phyloP scores from a whole-genome alignment of 2,888 invertebrate species.

The Sphinx pinastri region DNA sequence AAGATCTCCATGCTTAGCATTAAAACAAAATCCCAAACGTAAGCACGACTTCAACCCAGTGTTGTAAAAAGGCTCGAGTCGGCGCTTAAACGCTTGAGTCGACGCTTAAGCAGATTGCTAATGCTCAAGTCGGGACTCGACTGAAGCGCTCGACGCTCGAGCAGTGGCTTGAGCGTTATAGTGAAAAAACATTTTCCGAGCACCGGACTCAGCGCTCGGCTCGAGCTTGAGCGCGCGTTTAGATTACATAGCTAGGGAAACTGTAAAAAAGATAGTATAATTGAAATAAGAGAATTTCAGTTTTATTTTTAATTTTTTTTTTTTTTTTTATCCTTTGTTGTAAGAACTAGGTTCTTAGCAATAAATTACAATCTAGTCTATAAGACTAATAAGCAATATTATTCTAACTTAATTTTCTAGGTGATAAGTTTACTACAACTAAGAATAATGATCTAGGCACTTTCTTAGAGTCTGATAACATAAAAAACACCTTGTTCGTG shows the following conservation, averaged over 20 bases:
- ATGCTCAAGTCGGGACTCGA: neutral
- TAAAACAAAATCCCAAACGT: too few species aligned
- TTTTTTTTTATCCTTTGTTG: too few species aligned
- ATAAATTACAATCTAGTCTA: too few species aligned
- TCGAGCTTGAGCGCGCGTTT: conserved; percentile 24
- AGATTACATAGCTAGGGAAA: neutral
- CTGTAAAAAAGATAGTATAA: conserved; percentile 8
- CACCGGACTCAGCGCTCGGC: conserved; percentile 24
- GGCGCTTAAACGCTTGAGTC: conserved; percentile 1
- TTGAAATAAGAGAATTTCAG: conserved; percentile 13
- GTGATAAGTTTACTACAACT: too few species aligned
- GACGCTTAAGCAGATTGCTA: neutral
- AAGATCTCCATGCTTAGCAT: too few species aligned
- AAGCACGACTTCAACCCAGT: too few species aligned
- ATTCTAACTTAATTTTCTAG: too few species aligned
- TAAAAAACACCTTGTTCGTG: too few species aligned
- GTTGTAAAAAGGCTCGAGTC: neutral
- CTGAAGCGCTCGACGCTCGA: neutral
- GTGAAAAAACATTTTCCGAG: neutral
- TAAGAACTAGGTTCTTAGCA: too few species aligned
- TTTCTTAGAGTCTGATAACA: too few species aligned
- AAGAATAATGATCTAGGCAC: too few species aligned
- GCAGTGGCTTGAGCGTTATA: neutral
- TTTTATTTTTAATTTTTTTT: conserved; percentile 17
- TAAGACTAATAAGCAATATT: too few species aligned